Base-by-base conservation (phyloP, 2,888 invertebrate species). In the Brenthis daphne region DNA sequence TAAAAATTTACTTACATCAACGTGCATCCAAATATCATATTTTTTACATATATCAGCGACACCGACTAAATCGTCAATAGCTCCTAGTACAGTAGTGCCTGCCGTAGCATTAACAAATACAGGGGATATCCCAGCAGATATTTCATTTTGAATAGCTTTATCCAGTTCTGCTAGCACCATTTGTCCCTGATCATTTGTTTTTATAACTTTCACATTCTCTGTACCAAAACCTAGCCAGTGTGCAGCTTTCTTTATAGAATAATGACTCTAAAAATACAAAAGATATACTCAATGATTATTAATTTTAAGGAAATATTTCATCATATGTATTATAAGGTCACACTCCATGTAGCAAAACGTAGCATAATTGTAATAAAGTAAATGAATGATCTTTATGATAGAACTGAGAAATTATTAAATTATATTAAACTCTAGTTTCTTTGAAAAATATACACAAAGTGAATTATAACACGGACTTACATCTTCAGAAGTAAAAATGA, bases 191-290 rank as follows among this genome's bases (percentile, higher is more conserved):
- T 88, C 85, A 78, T 97, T 96, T 0, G 96, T 95, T 79, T 94
- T 93, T 6, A 98, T 94, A 75, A 92, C 82, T 48, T 94, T 86
- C 37, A 94, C 84, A 75, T 96, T 95, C 29, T 97, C 95, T 0
- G 95, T 95, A 0, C 98, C 98, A n/a, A 98, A 89, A 0, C 98
- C 98, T 13, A 98, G 89, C 95, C 96, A 97, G 76, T 96, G 95
- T 0, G 96, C 96, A 6, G 96, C 96, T 87, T 97, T 97, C 78
- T 94, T 94, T 14, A 97, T 94, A 1, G 98, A 97, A 81, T 98
- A 98, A 84, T 98, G 98, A 51, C 95, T 94, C 94, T 95, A 86
- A 24, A 89, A 90, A 70, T 68, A 37, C 16, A 64, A 53, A 53
- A 61, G 56, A 48, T 65, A 20, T 20, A 16, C 16, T 16, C 16